A percentile compares a stretch with the other conserved stretches of the same genome.
Evolutionary conservation across 2,797 vertebrate genomes (phyloP).

Genomic region (Falco cherrug): DNA sequence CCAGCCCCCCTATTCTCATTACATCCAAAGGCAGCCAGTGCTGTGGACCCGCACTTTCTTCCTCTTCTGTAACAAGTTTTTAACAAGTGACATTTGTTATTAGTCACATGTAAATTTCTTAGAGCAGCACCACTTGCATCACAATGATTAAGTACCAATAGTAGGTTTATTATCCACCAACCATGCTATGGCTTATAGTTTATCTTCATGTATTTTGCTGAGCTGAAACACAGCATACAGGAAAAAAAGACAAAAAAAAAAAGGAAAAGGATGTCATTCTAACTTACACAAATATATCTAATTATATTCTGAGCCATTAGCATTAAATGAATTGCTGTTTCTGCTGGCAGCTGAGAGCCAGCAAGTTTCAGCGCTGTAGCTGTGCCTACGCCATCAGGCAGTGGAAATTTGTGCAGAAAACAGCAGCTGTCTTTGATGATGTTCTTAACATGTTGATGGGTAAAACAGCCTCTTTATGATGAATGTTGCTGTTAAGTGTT

Average conservation of each 20-base stretch:
- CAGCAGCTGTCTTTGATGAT: not conserved
- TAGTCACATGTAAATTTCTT: not conserved
- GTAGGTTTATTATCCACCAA: not conserved
- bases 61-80: not conserved
- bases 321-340: conserved; percentile 23
- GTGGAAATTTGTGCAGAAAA: not conserved
- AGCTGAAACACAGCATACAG: not conserved
- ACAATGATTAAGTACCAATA: not conserved
- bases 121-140: not conserved
- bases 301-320: conserved; percentile 50
- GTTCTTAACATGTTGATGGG: not conserved
- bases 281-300: conserved; percentile 37
- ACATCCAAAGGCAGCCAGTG: not conserved
- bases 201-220: not conserved
- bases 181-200: not conserved
- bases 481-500: not conserved
- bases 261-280: not conserved
- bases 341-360: conserved; percentile 39
- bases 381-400: not conserved
- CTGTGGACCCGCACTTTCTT: not conserved
- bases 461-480: not conserved
- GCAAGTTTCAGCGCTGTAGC: not conserved
- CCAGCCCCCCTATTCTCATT: not conserved
- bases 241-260: not conserved
- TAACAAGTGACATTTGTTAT: not conserved